phyloP scores from a whole-genome alignment of 2,797 vertebrate species.

The Tangara arthus region DNA sequence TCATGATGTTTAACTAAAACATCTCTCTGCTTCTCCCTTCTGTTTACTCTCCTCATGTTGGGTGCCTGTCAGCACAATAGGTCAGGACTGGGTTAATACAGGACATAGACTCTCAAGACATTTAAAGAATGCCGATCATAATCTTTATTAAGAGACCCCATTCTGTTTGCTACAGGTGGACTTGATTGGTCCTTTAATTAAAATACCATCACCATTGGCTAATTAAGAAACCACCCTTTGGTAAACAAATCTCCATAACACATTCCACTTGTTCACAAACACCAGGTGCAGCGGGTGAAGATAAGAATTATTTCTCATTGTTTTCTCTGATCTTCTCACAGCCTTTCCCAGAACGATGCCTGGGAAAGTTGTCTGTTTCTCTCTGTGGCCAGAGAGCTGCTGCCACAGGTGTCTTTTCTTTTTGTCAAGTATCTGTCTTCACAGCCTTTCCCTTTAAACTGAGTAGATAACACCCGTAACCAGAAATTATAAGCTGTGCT shows the following conservation, averaged over 20 bases:
- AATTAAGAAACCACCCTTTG: not conserved
- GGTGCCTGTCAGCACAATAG: not conserved
- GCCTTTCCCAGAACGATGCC: not conserved
- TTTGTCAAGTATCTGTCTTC: not conserved
- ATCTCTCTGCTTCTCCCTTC: not conserved
- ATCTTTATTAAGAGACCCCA: not conserved
- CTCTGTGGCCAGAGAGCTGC: not conserved
- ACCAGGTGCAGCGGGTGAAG: not conserved
- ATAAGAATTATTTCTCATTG: not conserved
- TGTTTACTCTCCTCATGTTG: accelerated
- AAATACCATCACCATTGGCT: not conserved
- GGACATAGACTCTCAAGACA: not conserved
- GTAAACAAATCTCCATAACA: not conserved
- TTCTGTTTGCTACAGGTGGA: not conserved
- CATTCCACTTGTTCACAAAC: not conserved
- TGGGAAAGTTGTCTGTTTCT: not conserved
- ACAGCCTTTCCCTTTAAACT: not conserved
- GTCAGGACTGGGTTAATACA: no score
- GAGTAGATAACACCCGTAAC: accelerated
- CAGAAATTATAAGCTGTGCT: accelerated
- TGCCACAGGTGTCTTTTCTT: not conserved
- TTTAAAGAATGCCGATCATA: not conserved
- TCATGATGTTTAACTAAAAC: not conserved
- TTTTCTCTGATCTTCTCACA: not conserved
- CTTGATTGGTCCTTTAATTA: not conserved